A percentile compares a stretch with the other conserved stretches of the same genome.
Evolutionary conservation across 2,888 invertebrate species (phyloP).

Genomic region (Ichneumoninae sp.): DNA sequence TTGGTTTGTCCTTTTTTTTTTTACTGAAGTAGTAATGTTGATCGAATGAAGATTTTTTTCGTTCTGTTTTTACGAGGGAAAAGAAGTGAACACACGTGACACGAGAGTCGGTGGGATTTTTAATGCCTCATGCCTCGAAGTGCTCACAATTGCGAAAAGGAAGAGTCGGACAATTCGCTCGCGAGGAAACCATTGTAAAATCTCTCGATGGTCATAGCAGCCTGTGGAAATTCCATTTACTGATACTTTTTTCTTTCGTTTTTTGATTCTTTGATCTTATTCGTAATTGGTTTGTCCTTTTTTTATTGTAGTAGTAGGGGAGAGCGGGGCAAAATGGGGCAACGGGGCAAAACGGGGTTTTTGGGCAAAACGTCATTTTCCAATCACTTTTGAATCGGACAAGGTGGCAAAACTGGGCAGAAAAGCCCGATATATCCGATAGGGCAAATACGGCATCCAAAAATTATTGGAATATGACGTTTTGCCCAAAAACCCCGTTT

Average conservation of each 20-base stretch:
- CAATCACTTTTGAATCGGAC: too few relatives aligned
- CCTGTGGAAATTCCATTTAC: background rate
- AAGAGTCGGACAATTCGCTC: background rate
- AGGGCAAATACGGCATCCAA: too few relatives aligned
- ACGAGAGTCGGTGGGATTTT: conserved; percentile 44
- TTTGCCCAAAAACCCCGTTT: too few relatives aligned
- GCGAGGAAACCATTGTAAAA: background rate
- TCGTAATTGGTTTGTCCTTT: background rate
- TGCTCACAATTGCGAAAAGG: background rate
- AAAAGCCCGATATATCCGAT: too few relatives aligned
- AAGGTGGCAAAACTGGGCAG: too few relatives aligned
- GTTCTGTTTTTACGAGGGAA: background rate
- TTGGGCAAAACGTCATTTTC: too few relatives aligned
- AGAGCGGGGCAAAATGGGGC: too few relatives aligned
- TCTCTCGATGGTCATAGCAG: background rate
- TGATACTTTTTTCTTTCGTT: background rate
- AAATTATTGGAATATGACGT: too few relatives aligned
- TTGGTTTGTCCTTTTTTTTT: background rate
- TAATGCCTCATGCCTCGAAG: conserved; percentile 41
- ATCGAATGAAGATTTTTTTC: background rate
- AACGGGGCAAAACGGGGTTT: too few relatives aligned
- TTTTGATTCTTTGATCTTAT: background rate
- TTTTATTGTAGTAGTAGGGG: too few relatives aligned
- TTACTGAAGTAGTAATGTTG: too few relatives aligned
- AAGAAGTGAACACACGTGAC: conserved; percentile 37